phyloP scores from a whole-genome alignment of 2,113 vertebrate genomes.

The Asarcornis scutulata region DNA sequence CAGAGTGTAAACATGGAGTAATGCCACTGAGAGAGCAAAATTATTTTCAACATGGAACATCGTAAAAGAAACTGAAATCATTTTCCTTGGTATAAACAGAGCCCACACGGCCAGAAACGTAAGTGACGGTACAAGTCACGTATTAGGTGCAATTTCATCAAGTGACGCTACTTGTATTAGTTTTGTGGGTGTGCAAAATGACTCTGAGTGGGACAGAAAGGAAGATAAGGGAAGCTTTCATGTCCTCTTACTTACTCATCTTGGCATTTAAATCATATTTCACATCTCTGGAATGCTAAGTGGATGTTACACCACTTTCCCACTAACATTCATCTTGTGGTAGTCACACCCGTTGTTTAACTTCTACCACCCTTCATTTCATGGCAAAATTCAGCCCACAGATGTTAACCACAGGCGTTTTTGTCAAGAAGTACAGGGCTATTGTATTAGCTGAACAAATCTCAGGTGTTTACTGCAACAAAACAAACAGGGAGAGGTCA shows the following conservation, averaged over 20 bases:
- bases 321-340: slow-evolving; percentile 44
- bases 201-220: slow-evolving; percentile 46
- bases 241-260: slow-evolving; percentile 53
- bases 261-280: slow-evolving; percentile 54
- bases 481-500: neutral
- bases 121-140: slow-evolving; percentile 23
- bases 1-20: neutral
- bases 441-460: slow-evolving; percentile 17
- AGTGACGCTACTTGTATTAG: slow-evolving; percentile 45
- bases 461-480: neutral
- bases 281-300: slow-evolving; percentile 57
- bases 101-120: slow-evolving; percentile 6
- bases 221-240: slow-evolving; percentile 48
- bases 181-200: slow-evolving; percentile 61
- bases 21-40: neutral
- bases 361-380: slow-evolving; percentile 28
- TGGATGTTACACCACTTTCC: slow-evolving; percentile 62
- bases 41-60: neutral
- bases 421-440: neutral
- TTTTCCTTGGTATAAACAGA: slow-evolving; percentile 18
- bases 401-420: slow-evolving; percentile 33
- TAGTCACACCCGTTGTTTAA: slow-evolving; percentile 62
- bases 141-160: slow-evolving; percentile 30
- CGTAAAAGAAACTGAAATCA: neutral
- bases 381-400: slow-evolving; percentile 10